Base-by-base conservation (phyloP, 2,888 invertebrate species). In the Germaria angustata region DNA sequence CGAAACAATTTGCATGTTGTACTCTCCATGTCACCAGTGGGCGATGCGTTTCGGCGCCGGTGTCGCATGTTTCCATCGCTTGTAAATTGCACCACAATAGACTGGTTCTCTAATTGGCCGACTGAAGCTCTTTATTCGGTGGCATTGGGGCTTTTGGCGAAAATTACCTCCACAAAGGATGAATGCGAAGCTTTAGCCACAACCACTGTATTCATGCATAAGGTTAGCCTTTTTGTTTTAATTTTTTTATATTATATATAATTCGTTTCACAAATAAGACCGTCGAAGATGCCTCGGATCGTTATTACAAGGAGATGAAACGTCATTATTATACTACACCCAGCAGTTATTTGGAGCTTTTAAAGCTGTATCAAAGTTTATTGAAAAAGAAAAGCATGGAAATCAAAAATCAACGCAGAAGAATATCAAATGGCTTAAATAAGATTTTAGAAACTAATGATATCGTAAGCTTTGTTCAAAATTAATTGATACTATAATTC, bases 41-140 rank as follows among this genome's bases (percentile, higher is more conserved):
- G 97, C 0, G 96, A 96, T 89, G 94, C 96, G 0, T 97, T 97
- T 90, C 95, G 96, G 82, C 94, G 96, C 46, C 93, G 98, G 7
- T 96, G 98, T 86, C 94, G 98, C 51, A 97, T 98, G 96, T 98
- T 98, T 90, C 98, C 98, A 0, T 97, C 98, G 0, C 92, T 98
- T 84, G 96, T 97, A 6, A 98, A 98, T 91, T 98, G 97, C 89
- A 98, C 97, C 88, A 97, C 97, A 0, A 97, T 98, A 78, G 97
- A 98, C 90, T 98, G 98, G 98, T 98, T 97, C 90, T 95, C 95
- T 1, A 96, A 96, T 87, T 98, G 98, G 98, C 97, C 97, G 0
- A 93, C 94, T 11, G 97, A 97, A 88, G 97, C 97, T 13, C 92
- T 98, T 68, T 92, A 95, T 15, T 96, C 96, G 0, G 97, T 96